Evolutionary conservation across 2,113 vertebrate genomes (phyloP), one percentile per base, ranked within the genome.

Genomic region (Bothrops jararaca): DNA sequence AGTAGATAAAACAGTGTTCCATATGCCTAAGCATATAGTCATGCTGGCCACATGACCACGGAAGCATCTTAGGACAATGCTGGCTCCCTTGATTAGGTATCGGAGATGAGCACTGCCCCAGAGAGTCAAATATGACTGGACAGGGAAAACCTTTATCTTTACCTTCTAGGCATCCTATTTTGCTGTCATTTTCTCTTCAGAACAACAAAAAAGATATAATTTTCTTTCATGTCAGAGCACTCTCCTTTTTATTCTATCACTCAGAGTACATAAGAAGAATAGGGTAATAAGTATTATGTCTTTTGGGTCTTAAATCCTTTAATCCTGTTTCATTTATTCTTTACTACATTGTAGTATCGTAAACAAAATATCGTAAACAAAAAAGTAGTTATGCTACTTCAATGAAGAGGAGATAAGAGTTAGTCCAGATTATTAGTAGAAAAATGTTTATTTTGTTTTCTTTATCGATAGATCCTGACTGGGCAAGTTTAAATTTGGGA

Each of bases 401-500:
- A 5, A 0, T 0, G 13, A 34, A 74, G 64, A 74, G 64, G n/a
- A 6, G 4, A 74, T 74, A 18, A 15, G 29, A 74, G n/a, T 34
- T 34, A 15, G 1, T 39, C 23, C 26, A 54, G 22, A 5, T 52
- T 50, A 54, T 23, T 39, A 39, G n/a, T 57, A 39, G 26, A 39
- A 34, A 58, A 58, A 53, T 34, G 0, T 80, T 58, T 87, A 5
- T 93, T 23, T 88, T 23, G 7, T 95, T 94, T 89, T 52, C 57
- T 95, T 92, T 90, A 58, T 57, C 95, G 0, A 0, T 95, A 99
- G 99, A 98, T 93, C 99, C 99, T 0, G 98, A 99, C 97, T 99
- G 99, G 99, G 99, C 99, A 90, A 99, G 99, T 90, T 96, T 99
- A 95, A 99, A 99, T 97, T 97, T 99, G 57, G 99, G 99, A 4